Base-by-base conservation (phyloP, 2,797 vertebrate species). In the Poeciliopsis paucimaculata region DNA sequence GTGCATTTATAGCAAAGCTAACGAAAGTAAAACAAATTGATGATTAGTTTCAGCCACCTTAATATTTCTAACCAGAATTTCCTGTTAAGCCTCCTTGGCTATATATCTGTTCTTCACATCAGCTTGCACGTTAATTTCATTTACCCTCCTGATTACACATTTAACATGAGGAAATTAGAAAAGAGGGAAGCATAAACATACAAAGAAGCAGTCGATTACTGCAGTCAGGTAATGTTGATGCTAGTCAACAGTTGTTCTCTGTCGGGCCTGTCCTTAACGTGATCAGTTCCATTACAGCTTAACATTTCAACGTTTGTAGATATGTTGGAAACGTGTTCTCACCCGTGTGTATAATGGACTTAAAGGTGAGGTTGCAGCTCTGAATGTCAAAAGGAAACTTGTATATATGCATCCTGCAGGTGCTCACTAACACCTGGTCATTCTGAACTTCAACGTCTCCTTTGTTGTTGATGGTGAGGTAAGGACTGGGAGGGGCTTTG, bases 341-440 rank as follows among this genome's bases (percentile, higher is more conserved):
- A 94, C 94, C 87, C 0, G 78, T 70, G 78, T 94, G 70, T 16
- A 83, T 76, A n/a, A 86, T 13, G 1, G 93, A 94, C 79, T 85
- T 87, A 77, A 94, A 93, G 62, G 93, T 83, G 57, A 95, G 90
- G 83, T 72, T 91, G 86, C 94, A 95, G 2, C 43, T 81, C 87
- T 95, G 93, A 0, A 72, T 88, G 89, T 95, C 94, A 0, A 94
- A 95, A 72, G 94, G 94, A 72, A 95, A 95, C 4, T 76, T 84
- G 81, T 91, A 90, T 72, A 87, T 83, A 7, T 91, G 84, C 93
- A 94, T 92, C 80, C 80, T 90, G 84, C 94, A 95, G 84, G 90
- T 94, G 90, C 91, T 94, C 72, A 92, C 86, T 46, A 94, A 77
- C 51, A 91, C 90, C 77, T 85, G 79, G 81, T 92, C 80, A 0